Evolutionary conservation across 2,797 vertebrate species (phyloP), one percentile per base, ranked within the genome.

Genomic region (Botia almorhae): DNA sequence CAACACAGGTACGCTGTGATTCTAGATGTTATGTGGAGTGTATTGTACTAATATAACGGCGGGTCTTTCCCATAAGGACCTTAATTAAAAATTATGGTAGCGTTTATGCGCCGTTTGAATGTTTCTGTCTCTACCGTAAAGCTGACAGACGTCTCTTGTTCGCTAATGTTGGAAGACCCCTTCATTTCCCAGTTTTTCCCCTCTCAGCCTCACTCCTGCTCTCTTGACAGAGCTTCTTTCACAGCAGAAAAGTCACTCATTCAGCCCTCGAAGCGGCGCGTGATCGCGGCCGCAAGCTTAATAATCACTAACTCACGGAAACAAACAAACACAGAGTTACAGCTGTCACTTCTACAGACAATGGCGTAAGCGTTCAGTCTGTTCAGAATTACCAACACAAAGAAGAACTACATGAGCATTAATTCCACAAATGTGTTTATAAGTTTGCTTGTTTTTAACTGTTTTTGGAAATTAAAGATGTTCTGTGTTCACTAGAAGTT

Each of bases 171-270:
- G 85, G 89, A 85, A 90, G 89, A 93, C 88, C 79, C 89, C 89
- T 89, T 90, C 90, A 87, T 89, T 86, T 89, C 83, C 84, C 69
- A 82, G 51, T n/a, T 83, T 86, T 88, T 78, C 79, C 17, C 88
- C 78, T 70, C 3, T 73, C 26, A 85, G 83, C 89, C 77, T 87
- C 90, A 79, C 88, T 87, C 81, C n/a, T n/a, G n/a, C n/a, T n/a
- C 85, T 88, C 76, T 87, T 84, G 90, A 93, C 91, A 93, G 88
- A 90, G 89, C 84, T 81, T 2, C 50, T 93, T n/a, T 93, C 90
- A 89, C 75, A 39, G 46, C 23, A 51, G 64, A 80, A 65, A 60
- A 82, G 70, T 71, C 63, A 64, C 14, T 67, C 56, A 83, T 85
- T 87, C 83, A 91, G 69, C 12, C 43, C 56, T 21, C 10, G 51